Evolutionary conservation across 1,140 invertebrate genomes (phyloP).

Genomic region (Drosophila aff.): DNA sequence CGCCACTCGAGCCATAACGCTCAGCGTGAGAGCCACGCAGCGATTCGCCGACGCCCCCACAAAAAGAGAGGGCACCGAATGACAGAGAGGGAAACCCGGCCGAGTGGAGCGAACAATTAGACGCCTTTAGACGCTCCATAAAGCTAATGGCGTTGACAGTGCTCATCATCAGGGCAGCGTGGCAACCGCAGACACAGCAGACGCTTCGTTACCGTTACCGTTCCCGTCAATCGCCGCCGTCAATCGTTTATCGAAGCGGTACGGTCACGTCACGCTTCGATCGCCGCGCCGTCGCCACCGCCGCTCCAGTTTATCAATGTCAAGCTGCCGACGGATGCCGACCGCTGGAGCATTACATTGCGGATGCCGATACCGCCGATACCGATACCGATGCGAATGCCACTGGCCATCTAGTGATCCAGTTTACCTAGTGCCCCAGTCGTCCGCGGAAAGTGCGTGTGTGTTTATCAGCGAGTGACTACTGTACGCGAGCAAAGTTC

Average conservation of each 20-base stretch:
- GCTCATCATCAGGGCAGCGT: constrained; percentile 70
- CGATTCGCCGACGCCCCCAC: constrained; percentile 66
- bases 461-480: constrained; percentile 44
- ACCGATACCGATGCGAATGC: constrained; percentile 2
- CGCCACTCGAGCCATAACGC: constrained; percentile 67
- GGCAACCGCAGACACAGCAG: constrained; percentile 56
- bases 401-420: constrained; percentile 4
- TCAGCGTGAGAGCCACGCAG: constrained; percentile 47
- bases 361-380: constrained; percentile 19
- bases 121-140: constrained; percentile 79
- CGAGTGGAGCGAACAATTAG: constrained; percentile 67
- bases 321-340: constrained; percentile 68
- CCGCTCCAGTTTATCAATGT: constrained; percentile 78
- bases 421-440: constrained; percentile 4
- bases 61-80: background rate
- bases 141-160: constrained; percentile 84
- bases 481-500: constrained; percentile 19
- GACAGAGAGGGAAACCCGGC: constrained; percentile 16
- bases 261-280: constrained; percentile 77
- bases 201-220: constrained; percentile 37
- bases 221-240: constrained; percentile 36
- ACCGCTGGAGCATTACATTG: constrained; percentile 68
- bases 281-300: constrained; percentile 40
- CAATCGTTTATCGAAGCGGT: constrained; percentile 74
- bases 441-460: constrained; percentile 35